Evolutionary conservation across 2,113 vertebrate genomes (phyloP), one percentile per base, ranked within the genome.

Genomic region (Todiramphus chloris): DNA sequence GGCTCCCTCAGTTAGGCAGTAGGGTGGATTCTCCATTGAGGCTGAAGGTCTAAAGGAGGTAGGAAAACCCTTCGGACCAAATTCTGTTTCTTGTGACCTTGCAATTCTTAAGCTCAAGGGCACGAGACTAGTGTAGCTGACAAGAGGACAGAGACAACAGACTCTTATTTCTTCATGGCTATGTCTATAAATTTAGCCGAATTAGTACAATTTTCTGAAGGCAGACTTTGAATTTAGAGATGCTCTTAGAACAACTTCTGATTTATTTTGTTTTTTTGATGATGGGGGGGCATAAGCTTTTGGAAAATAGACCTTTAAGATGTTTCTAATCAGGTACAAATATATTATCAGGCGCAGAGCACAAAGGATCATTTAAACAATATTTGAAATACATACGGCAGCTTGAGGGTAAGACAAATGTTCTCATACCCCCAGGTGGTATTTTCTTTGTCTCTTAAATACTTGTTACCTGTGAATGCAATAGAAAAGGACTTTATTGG

Each of bases 371-470:
- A 41, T 64, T 92, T 56, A 7, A 58, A 92, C 62, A 41, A 28
- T 44, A 69, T 33, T 59, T 73, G 27, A 69, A 94, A 81, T n/a
- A 56, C 3, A 1, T 70, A 56, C 27, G 6, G 20, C 12, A 70
- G 19, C 39, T 60, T 30, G 39, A 82, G 56, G 35, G 11, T 59
- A 73, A 69, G 9, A 66, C 9, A 86, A 73, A 10, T 2, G 5
- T 55, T 89, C 24, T 62, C 16, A 70, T 89, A 70, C 4, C 6
- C 15, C 24, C 12, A 33, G 33, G 19, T 70, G 25, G 5, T 33
- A 74, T 67, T 89, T 90, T 41, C 46, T 91, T 93, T 84, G 33
- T 60, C n/a, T 75, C 92, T 81, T 48, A 94, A 87, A 75, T 46
- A 35, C 6, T 66, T 83, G 1, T 63, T 70, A 74, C 37, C n/a